These are phyloP conservation scores for Lamellibrachia columna DNA, from an alignment of 2,888 invertebrate genomes.

Conservation along the genomic window DNA sequence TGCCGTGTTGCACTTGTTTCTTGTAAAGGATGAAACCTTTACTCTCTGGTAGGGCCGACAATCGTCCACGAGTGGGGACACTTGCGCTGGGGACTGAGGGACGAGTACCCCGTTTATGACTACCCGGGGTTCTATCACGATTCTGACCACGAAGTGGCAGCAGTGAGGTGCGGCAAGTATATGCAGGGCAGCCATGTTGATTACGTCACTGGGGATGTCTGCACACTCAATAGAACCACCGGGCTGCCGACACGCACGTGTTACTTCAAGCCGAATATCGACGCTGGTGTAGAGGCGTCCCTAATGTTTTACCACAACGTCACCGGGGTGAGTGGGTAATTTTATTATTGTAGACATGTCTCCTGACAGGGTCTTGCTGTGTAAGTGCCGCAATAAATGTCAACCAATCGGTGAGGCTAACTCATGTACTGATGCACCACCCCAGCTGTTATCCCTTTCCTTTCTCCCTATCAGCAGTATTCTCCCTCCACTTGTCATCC, in stretches of 20 bases:
- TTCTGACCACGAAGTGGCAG: not conserved
- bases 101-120: conserved; percentile 68
- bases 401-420: too few species aligned
- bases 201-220: not conserved
- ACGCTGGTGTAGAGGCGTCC: not conserved
- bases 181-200: not conserved
- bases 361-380: too few species aligned
- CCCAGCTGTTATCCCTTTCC: too few species aligned
- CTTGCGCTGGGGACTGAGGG: conserved; percentile 73
- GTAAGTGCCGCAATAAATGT: too few species aligned
- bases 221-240: not conserved
- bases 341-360: not conserved
- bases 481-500: too few species aligned
- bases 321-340: not conserved
- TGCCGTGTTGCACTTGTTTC: too few species aligned
- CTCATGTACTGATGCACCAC: too few species aligned
- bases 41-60: not conserved
- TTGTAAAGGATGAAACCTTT: not conserved
- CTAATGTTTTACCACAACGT: not conserved
- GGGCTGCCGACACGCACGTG: not conserved
- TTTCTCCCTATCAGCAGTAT: too few species aligned
- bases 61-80: not conserved
- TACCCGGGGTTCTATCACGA: not conserved
- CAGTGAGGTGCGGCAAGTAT: not conserved
- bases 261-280: not conserved